Evolutionary conservation across 2,113 vertebrate species (phyloP), one percentile per base, ranked within the genome.

Genomic region (Mus pahari): DNA sequence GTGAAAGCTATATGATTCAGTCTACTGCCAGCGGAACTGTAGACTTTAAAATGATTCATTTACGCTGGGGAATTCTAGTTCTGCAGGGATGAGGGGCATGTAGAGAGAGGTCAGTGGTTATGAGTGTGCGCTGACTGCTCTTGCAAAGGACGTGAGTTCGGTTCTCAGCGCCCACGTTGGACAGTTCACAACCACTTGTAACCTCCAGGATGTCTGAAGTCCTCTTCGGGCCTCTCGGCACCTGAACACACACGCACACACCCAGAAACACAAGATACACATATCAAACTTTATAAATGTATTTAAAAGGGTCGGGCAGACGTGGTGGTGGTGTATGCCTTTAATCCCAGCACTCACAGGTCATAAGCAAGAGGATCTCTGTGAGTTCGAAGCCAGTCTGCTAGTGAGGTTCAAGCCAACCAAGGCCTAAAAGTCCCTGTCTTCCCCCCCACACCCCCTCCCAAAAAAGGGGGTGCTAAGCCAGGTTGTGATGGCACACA

Each of bases 401-500:
- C 20, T 74, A 74, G 39, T 74, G 39, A 42, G 10, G 42, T 42
- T 42, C 20, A 24, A 7, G 22, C 20, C 39, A 74, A 20, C 20
- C 71, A 42, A 7, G 19, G 11, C 39, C 39, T 26, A 10, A 45
- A 13, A 26, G 22, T 45, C 39, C 39, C 20, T 45, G 73, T 74
- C 20, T 45, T 24, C 66, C 66, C 66, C 66, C 28, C 31, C 66
- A 36, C 3, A 0, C 10, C 31, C 31, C 66, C 31, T 36, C 31
- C 31, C 31, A 39, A 74, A 74, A 45, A 42, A 45, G 9, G 33
- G 50, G 33, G 19, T 10, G 19, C 71, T 73, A 9, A 73, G 3
- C n/a, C 22, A 26, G 1, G n/a, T 4, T 24, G 17, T 55, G 10
- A 11, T 6, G 9, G 4, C 33, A n/a, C 10, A n/a, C 36, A 11